These are phyloP conservation scores for Platypus cylindrus DNA, from an alignment of 2,888 invertebrate genomes.

Conservation along the genomic window DNA sequence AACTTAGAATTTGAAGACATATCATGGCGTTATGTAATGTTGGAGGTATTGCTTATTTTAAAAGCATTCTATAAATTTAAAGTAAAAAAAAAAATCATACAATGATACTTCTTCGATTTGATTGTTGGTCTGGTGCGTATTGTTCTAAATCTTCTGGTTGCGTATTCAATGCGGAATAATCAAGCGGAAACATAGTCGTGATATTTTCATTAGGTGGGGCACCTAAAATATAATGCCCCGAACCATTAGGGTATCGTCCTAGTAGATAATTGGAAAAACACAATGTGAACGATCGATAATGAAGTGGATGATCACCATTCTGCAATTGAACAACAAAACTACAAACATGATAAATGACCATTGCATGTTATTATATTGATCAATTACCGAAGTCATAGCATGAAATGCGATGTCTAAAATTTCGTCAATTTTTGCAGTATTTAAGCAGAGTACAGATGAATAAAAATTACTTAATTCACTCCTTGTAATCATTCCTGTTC, in stretches of 20 bases:
- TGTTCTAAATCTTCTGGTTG: conserved; percentile 57
- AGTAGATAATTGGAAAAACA: conserved; percentile 64
- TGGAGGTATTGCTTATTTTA: too few relatives aligned
- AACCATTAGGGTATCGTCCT: conserved; percentile 62
- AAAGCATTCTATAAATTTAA: too few relatives aligned
- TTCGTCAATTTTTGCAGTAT: conserved; percentile 47
- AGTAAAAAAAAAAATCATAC: too few relatives aligned
- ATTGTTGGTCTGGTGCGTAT: conserved; percentile 54
- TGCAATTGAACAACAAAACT: conserved; percentile 32
- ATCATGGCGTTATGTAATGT: too few relatives aligned
- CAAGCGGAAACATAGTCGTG: conserved; percentile 55
- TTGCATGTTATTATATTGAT: conserved; percentile 2
- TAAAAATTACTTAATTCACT: conserved; percentile 56
- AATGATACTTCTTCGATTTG: conserved; percentile 56
- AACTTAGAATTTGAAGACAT: too few relatives aligned
- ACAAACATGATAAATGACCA: background rate
- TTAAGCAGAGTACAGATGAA: conserved; percentile 55
- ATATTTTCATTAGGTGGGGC: conserved; percentile 43
- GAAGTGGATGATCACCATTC: conserved; percentile 56
- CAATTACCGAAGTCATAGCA: conserved; percentile 60
- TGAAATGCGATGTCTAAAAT: conserved; percentile 55
- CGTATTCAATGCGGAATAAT: conserved; percentile 62
- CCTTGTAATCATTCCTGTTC: conserved; percentile 52
- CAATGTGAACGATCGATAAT: conserved; percentile 55
- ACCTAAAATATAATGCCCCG: conserved; percentile 61